Evolutionary conservation across 2,113 vertebrate genomes (phyloP).

Genomic region (Thunnus thynnus): DNA sequence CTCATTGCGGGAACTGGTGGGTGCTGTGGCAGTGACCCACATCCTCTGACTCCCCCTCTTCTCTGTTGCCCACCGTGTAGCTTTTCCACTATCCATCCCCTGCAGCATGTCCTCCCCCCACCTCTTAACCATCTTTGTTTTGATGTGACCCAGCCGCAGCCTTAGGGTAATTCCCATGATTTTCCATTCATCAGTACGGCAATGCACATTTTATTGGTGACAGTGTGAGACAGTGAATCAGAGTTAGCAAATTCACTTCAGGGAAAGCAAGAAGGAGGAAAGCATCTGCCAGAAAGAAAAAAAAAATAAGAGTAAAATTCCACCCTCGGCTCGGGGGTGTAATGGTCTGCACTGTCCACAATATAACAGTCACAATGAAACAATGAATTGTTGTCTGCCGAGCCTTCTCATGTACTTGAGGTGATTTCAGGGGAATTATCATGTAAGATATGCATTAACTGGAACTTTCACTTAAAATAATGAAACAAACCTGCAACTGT

Average conservation of each 20-base stretch:
- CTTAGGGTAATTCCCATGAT: constrained; percentile 58
- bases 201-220: constrained; percentile 40
- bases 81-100: constrained; percentile 2
- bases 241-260: constrained; percentile 3
- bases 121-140: constrained; percentile 19
- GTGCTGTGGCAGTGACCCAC: constrained; percentile 77
- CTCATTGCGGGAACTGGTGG: constrained; percentile 78
- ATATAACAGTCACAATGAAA: neutral
- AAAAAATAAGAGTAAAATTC: neutral
- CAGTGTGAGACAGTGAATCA: constrained; percentile 64
- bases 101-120: constrained; percentile 6
- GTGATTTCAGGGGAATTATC: neutral
- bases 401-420: neutral
- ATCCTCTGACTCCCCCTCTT: constrained; percentile 66
- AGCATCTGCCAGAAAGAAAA: constrained; percentile 45
- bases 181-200: constrained; percentile 59
- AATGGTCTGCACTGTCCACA: constrained; percentile 20
- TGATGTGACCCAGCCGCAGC: constrained; percentile 35
- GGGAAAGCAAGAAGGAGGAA: constrained; percentile 22
- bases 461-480: constrained; percentile 40
- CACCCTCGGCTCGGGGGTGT: constrained; percentile 23
- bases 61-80: constrained; percentile 20
- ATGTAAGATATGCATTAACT: neutral
- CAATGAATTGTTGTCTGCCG: neutral
- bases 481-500: neutral